Conservation (phyloP, 2,888 invertebrate species). For the Dione juno region DNA sequence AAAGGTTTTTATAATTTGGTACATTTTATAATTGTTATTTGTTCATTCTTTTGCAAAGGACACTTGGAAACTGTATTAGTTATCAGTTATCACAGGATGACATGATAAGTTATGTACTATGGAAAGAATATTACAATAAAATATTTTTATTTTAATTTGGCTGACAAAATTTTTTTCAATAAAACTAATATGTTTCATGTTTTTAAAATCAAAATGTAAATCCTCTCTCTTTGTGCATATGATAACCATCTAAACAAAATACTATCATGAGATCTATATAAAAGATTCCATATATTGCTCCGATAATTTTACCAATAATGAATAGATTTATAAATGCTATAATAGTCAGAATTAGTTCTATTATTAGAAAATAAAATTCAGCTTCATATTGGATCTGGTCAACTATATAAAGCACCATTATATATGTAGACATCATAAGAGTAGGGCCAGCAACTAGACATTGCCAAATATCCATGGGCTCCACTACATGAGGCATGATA, state of each 20-base stretch:
- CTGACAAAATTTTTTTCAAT: background rate
- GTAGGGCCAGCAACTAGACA: constrained; percentile 73
- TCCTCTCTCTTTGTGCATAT: constrained; percentile 68
- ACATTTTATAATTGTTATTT: constrained; percentile 36
- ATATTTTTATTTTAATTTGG: too few relatives aligned
- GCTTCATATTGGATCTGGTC: constrained; percentile 75
- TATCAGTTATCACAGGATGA: constrained; percentile 37
- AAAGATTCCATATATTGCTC: constrained; percentile 71
- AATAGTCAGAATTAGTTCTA: constrained; percentile 59
- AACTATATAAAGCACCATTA: constrained; percentile 73
- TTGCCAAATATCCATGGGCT: constrained; percentile 62
- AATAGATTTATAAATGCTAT: constrained; percentile 58
- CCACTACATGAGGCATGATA: constrained; percentile 73
- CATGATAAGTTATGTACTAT: background rate
- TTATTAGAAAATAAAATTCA: constrained; percentile 66
- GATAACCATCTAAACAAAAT: constrained; percentile 66
- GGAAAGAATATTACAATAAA: too few relatives aligned
- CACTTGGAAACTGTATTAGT: background rate
- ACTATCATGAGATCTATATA: constrained; percentile 72
- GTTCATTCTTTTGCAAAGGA: constrained; percentile 7
- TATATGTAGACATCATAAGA: constrained; percentile 68
- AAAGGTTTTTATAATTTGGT: constrained; percentile 51
- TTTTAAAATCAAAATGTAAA: constrained; percentile 56
- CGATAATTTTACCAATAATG: constrained; percentile 57
- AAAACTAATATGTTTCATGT: constrained; percentile 16